phyloP scores from a whole-genome alignment of 2,113 vertebrate species.

The Beaufortia kweichowensis region DNA sequence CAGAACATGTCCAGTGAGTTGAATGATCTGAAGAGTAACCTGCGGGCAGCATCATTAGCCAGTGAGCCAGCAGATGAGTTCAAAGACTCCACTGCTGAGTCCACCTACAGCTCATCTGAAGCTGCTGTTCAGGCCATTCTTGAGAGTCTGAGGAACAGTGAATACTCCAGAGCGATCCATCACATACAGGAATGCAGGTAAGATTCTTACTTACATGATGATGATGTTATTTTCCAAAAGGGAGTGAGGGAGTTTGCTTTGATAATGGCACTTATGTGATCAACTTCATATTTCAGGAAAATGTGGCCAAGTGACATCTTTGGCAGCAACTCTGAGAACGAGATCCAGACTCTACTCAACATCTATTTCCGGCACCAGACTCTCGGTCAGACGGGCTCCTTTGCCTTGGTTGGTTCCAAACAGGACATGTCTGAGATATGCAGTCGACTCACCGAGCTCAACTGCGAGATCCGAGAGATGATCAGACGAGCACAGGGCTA shows the following conservation, averaged over 20 bases:
- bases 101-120: conserved; percentile 84
- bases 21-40: conserved; percentile 86
- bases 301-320: conserved; percentile 95
- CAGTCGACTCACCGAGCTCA: conserved; percentile 88
- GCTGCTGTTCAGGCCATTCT: conserved; percentile 93
- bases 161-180: conserved; percentile 87
- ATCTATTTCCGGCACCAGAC: conserved; percentile 98
- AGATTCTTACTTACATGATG: neutral
- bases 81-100: conserved; percentile 72
- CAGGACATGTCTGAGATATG: conserved; percentile 93
- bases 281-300: conserved; percentile 72
- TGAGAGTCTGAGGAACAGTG: conserved; percentile 90
- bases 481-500: conserved; percentile 87
- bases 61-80: conserved; percentile 73
- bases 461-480: conserved; percentile 92
- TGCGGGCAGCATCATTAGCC: conserved; percentile 86
- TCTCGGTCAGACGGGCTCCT: conserved; percentile 91
- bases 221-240: neutral
- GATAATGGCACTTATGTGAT: neutral
- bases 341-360: conserved; percentile 92
- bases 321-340: conserved; percentile 87
- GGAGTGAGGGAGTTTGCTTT: too few relatives aligned
- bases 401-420: conserved; percentile 91
- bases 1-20: conserved; percentile 97
- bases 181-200: conserved; percentile 96